phyloP scores from a whole-genome alignment of 2,113 vertebrate genomes.

The Ammodramus savannarum region DNA sequence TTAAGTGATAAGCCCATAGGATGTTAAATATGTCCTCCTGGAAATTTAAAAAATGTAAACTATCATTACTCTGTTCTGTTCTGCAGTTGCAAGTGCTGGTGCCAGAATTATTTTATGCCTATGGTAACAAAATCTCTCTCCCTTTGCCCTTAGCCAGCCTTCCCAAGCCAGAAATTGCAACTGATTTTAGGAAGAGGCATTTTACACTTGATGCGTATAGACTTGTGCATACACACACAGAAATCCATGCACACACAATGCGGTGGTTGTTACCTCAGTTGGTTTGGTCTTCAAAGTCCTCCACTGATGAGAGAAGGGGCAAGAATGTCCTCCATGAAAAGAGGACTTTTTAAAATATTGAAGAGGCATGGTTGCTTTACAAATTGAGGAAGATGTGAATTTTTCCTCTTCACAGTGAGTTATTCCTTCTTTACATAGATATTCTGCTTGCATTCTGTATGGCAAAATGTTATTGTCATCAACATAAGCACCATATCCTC shows the following conservation, averaged over 20 bases:
- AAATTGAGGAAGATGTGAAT: background rate
- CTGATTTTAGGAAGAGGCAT: background rate
- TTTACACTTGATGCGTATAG: background rate
- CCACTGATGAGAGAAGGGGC: background rate
- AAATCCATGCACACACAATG: background rate
- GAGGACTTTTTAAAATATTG: background rate
- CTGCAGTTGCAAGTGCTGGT: background rate
- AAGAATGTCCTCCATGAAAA: background rate
- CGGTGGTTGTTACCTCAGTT: background rate
- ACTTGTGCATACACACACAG: background rate
- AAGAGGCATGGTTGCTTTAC: background rate
- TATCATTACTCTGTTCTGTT: constrained; percentile 22
- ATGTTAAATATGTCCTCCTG: constrained; percentile 44
- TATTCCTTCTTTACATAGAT: background rate
- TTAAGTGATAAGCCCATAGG: constrained; percentile 40
- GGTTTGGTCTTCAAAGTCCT: background rate
- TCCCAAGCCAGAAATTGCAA: background rate
- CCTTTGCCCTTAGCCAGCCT: constrained; percentile 20
- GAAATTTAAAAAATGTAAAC: constrained; percentile 54
- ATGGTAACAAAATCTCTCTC: constrained; percentile 52
- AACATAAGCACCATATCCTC: background rate
- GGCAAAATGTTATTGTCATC: background rate
- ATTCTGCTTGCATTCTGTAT: background rate
- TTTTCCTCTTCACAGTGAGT: background rate
- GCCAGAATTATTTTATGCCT: constrained; percentile 40